Evolutionary conservation across 2,888 invertebrate genomes (phyloP), one percentile per base, ranked within the genome.

Genomic region (Apotomis turbidana): DNA sequence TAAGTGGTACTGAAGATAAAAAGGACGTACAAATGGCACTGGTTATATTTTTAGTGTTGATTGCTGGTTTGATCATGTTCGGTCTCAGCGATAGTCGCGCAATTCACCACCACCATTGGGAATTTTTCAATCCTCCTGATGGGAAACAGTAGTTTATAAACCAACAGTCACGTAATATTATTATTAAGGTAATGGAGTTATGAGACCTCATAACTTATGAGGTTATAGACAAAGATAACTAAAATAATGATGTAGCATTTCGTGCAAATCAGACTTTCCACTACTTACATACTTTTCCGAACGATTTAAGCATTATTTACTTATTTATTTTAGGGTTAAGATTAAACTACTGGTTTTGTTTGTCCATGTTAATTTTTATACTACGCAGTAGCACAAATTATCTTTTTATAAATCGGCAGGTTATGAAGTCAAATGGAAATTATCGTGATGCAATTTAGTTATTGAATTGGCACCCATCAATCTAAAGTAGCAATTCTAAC

Each of bases 101-200:
- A 64, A 95, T 97, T 77, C 97, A 97, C 85, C 95, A 96, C 79
- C 96, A 97, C 85, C 97, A 97, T 80, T 97, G 97, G 97, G 97
- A 97, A 86, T 97, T 96, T 87, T 97, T 97, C 80, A 97, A 97
- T 90, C 97, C 97, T 10, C 97, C 97, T 8, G 95, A 95, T 74
- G 94, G 93, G 54, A 93, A 94, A 64, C 89, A 89, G 70, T 91
- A 81, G 88, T 60, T 27, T 41, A 41, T 38, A 36, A 38, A 15
- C 44, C 41, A 46, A 38, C 36, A 9, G 9, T 0, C 13, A 13
- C 13, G 9, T 44, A 8, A 44, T 9, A 59, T 59, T 6, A 59
- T 59, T 5, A 12, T 44, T 59, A 59, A 59, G 55, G 3, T 12
- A 6, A n/a, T 5, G 49, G 13, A 54, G 27, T 57, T 44, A 57